phyloP scores from a whole-genome alignment of 2,797 vertebrate species.

The Podargus strigoides region DNA sequence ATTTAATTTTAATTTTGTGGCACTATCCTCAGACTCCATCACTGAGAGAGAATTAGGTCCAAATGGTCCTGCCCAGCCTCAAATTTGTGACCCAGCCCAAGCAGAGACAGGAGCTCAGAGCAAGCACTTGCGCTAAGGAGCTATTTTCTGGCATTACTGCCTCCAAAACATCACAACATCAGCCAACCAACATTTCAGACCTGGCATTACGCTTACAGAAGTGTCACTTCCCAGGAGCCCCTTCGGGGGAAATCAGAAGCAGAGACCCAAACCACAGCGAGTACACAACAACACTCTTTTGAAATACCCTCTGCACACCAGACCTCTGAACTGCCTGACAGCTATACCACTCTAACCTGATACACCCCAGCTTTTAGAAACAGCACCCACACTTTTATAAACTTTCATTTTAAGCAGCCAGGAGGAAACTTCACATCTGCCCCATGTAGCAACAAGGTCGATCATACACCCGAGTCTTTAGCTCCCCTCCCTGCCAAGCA shows the following conservation, averaged over 20 bases:
- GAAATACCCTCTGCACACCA: neutral
- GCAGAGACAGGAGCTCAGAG: neutral
- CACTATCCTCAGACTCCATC: neutral
- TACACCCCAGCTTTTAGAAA: neutral
- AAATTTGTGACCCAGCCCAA: neutral
- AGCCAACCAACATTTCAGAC: neutral
- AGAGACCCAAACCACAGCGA: rapidly evolving
- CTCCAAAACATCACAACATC: neutral
- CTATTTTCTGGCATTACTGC: neutral
- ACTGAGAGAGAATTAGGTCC: neutral
- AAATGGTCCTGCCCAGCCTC: neutral
- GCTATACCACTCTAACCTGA: neutral
- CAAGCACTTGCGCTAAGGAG: neutral
- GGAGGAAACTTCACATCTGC: neutral
- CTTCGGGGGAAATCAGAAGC: neutral
- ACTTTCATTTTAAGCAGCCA: neutral
- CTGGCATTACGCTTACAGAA: neutral
- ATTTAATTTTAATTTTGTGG: neutral
- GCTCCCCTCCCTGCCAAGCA: neutral
- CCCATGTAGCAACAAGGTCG: neutral
- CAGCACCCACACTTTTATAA: rapidly evolving
- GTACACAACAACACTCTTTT: rapidly evolving
- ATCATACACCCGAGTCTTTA: neutral
- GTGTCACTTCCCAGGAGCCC: neutral
- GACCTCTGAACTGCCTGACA: neutral